Evolutionary conservation across 2,113 vertebrate species (phyloP).

Genomic region (Chaetorhynchus papuensis): DNA sequence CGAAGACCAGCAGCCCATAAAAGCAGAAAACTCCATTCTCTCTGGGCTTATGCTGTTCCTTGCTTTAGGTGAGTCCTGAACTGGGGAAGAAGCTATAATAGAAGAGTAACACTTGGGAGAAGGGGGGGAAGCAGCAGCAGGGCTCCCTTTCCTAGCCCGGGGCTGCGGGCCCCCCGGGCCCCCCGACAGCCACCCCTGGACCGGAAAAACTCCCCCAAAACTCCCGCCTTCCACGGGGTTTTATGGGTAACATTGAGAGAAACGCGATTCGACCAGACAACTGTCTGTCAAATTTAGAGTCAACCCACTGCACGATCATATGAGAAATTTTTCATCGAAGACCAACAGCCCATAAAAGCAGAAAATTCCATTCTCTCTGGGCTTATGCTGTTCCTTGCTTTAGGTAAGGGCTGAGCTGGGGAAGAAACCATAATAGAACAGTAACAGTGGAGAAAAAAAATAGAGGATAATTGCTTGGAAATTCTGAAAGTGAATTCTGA

Average conservation of each 20-base stretch:
- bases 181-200: no score
- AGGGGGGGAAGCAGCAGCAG: no score
- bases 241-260: no score
- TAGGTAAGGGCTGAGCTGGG: background rate
- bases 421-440: background rate
- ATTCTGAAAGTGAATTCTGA: background rate
- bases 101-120: background rate
- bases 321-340: background rate
- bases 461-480: background rate
- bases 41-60: background rate
- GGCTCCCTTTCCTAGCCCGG: no score
- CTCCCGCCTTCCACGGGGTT: no score
- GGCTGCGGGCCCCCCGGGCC: no score
- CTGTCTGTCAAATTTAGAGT: no score
- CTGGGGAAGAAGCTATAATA: background rate
- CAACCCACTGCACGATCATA: no score
- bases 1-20: background rate
- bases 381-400: background rate
- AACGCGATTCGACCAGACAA: no score
- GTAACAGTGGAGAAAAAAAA: background rate
- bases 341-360: background rate
- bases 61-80: background rate
- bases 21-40: background rate
- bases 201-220: no score
- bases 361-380: background rate